Base-by-base conservation (phyloP, 2,113 vertebrate genomes). In the Hystrix brachyura region DNA sequence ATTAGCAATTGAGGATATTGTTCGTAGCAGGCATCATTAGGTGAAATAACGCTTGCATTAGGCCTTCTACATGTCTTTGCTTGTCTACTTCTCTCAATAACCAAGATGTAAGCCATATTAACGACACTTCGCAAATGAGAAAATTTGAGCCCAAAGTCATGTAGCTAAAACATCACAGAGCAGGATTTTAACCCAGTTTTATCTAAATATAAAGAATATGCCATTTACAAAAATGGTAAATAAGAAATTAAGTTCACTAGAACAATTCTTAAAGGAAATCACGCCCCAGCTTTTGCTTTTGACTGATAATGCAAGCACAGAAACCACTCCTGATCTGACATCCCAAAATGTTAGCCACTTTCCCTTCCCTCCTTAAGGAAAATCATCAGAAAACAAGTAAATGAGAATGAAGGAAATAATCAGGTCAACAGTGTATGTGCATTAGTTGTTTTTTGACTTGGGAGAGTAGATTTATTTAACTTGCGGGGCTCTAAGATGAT, bases 131-230 rank as follows among this genome's bases (percentile, higher is more conserved):
- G 19, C 3, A 64, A 81, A 43, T 86, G 59, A 80, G 46, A 53
- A 78, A 46, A 87, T 67, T 48, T 65, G 84, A 97, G 19, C 55
- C 34, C 18, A 43, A 86, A 84, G 27, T 78, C 81, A 74, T n/a
- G 38, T 12, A 51, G 32, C 6, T 14, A 57, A 17, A 55, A 93
- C 55, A 62, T 34, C 19, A 59, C 67, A 92, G 48, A 92, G 23
- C 25, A 85, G 43, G 0, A 72, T 62, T 72, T 59, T 23, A 91
- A 94, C 3, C 7, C 10, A 6, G 4, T 43, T 91, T 12, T 90
- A 51, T 29, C 7, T 34, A 80, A 82, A 72, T 32, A 78, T 0
- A 80, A 79, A 96, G 32, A 71, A 32, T 27, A 4, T 19, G 7
- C 12, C 48, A 46, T 67, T 81, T 48, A 18, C 17, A 8, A 87